A percentile compares a stretch with the other conserved stretches of the same genome.
Evolutionary conservation across 23 tunicate species (phyloP).

Genomic region (Aplidium turbinatum): DNA sequence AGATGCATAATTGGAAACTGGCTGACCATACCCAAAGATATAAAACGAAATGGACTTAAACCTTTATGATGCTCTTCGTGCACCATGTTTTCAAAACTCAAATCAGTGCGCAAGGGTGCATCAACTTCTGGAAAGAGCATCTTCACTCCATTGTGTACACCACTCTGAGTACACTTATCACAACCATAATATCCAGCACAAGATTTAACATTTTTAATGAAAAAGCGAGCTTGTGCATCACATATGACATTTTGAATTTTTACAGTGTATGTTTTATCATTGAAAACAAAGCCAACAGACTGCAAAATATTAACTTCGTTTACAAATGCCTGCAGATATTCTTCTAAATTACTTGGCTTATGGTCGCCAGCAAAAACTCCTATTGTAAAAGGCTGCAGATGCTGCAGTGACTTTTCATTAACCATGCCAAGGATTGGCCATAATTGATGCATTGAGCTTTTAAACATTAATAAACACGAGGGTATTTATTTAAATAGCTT

Average conservation of each 20-base stretch:
- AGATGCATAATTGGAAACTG: constrained; percentile 33
- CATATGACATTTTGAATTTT: constrained; percentile 19
- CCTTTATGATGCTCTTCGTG: constrained; percentile 6
- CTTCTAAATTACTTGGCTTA: constrained; percentile 13
- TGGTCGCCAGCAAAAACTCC: background rate
- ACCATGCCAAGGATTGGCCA: constrained; percentile 26
- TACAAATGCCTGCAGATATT: constrained; percentile 1
- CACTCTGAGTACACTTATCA: constrained; percentile 32
- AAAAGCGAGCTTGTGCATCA: constrained; percentile 28
- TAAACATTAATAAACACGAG: too few relatives aligned
- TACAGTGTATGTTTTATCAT: background rate
- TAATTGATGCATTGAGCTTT: constrained; percentile 5
- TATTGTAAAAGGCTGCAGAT: constrained; percentile 5
- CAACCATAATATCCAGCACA: constrained; percentile 36
- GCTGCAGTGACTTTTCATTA: background rate
- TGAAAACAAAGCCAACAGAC: background rate
- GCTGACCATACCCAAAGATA: constrained; percentile 8
- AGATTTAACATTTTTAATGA: constrained; percentile 1
- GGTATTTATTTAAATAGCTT: too few relatives aligned
- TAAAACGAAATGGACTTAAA: constrained; percentile 6
- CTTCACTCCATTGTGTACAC: background rate
- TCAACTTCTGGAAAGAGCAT: background rate
- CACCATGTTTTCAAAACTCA: background rate
- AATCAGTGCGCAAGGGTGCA: background rate
- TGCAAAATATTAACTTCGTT: constrained; percentile 7